phyloP scores from a whole-genome alignment of 2,888 invertebrate species.

The Trichogramma evanescens region DNA sequence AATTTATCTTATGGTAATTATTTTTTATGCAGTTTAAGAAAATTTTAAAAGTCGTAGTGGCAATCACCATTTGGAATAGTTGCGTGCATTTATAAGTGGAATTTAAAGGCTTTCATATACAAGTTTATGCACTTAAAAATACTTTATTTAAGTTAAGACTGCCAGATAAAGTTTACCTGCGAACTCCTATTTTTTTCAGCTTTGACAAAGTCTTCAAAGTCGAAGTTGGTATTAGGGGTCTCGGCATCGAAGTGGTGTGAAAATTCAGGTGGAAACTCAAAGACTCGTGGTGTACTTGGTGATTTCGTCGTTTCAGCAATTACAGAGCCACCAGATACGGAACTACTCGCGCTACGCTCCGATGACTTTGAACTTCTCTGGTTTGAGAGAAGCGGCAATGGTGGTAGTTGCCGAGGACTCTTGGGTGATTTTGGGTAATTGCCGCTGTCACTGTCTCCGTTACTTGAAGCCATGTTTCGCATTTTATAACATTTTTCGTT shows the following conservation, averaged over 20 bases:
- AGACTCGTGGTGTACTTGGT: constrained; percentile 51
- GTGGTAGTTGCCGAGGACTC: constrained; percentile 55
- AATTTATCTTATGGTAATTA: too few species aligned
- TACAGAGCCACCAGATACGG: too few species aligned
- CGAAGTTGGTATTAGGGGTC: constrained; percentile 35
- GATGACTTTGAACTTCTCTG: constrained; percentile 53
- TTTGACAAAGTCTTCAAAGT: constrained; percentile 33
- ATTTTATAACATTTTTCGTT: too few species aligned
- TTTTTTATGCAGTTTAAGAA: too few species aligned
- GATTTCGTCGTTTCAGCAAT: constrained; percentile 31
- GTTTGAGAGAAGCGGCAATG: constrained; percentile 50
- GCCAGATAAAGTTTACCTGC: constrained; percentile 11
- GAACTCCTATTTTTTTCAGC: constrained; percentile 20
- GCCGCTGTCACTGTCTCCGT: constrained; percentile 2
- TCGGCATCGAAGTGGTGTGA: constrained; percentile 31
- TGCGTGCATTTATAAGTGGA: too few species aligned
- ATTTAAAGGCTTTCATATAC: too few species aligned
- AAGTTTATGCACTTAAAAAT: too few species aligned
- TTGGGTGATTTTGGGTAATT: constrained; percentile 45
- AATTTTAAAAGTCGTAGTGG: too few species aligned
- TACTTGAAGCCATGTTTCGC: constrained; percentile 1
- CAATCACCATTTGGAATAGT: too few species aligned
- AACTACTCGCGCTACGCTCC: constrained; percentile 19
- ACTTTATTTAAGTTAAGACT: neutral
- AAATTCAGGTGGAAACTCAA: constrained; percentile 38